Percentiles rank a stretch among this genome's conserved stretches.
phyloP scores from a whole-genome alignment of 2,888 invertebrate species.

The Drosophila mulleri region DNA sequence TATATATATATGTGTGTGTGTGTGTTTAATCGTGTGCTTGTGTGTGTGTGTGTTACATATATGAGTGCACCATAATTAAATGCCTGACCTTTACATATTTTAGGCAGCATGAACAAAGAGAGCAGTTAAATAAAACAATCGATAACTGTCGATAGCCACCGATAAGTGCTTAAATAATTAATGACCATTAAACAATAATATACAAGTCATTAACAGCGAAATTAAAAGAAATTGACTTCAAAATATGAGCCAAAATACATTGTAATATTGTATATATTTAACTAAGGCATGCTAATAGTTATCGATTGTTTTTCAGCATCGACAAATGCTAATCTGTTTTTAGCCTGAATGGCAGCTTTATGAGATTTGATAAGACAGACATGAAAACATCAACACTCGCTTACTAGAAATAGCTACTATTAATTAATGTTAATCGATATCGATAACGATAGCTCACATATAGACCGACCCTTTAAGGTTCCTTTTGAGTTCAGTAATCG shows the following conservation, averaged over 20 bases:
- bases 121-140: background rate
- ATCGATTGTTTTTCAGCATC: background rate
- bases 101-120: background rate
- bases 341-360: background rate
- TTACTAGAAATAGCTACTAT: background rate
- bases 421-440: background rate
- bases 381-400: background rate
- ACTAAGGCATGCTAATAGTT: background rate
- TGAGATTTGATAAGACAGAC: background rate
- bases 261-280: background rate
- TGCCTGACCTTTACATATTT: conserved; percentile 24
- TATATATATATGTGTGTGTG: background rate
- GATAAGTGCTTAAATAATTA: background rate
- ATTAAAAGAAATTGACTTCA: background rate
- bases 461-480: background rate
- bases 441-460: background rate
- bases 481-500: background rate
- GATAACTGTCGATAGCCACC: conserved; percentile 1
- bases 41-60: conserved; percentile 5
- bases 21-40: conserved; percentile 4
- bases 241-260: background rate
- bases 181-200: background rate
- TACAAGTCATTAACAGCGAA: background rate
- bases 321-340: background rate
- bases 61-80: conserved; percentile 22